Evolutionary conservation across 2,888 invertebrate genomes (phyloP).

Genomic region (Ophion obscuratus): DNA sequence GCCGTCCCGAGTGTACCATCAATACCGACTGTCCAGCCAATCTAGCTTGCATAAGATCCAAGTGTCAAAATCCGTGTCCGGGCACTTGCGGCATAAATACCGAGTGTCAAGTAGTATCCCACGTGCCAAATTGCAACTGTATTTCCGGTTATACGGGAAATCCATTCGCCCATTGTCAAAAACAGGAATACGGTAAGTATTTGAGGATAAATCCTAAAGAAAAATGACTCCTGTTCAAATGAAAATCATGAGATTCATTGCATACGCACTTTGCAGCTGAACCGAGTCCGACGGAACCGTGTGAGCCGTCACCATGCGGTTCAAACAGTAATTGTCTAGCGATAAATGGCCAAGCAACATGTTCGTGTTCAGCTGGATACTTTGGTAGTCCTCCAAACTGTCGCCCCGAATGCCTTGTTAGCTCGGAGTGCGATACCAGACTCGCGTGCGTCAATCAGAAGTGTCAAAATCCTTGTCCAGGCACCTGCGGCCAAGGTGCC

Average conservation of each 20-base stretch:
- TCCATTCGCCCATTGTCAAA: constrained; percentile 87
- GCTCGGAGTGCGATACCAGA: constrained; percentile 83
- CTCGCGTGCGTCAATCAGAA: constrained; percentile 85
- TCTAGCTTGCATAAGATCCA: constrained; percentile 84
- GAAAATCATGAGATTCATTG: neutral
- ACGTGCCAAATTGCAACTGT: constrained; percentile 92
- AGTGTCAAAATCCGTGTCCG: constrained; percentile 85
- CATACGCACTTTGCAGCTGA: constrained; percentile 20
- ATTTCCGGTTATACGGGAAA: constrained; percentile 87
- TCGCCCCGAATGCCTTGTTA: constrained; percentile 84
- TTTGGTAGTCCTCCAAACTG: constrained; percentile 84
- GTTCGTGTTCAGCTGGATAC: constrained; percentile 83
- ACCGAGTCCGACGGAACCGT: constrained; percentile 76
- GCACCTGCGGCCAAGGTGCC: constrained; percentile 85
- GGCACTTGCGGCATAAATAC: constrained; percentile 86
- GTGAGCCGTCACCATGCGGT: constrained; percentile 85
- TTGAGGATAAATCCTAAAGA: too few relatives aligned
- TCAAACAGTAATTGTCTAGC: constrained; percentile 85
- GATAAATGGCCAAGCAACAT: constrained; percentile 83
- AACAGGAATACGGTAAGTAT: constrained; percentile 64
- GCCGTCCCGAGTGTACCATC: constrained; percentile 84
- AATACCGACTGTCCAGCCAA: constrained; percentile 84
- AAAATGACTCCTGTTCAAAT: too few relatives aligned
- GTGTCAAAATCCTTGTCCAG: constrained; percentile 85
- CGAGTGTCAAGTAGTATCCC: constrained; percentile 90